Evolutionary conservation across 2,113 vertebrate species (phyloP).

Genomic region (Stegostoma tigrinum): DNA sequence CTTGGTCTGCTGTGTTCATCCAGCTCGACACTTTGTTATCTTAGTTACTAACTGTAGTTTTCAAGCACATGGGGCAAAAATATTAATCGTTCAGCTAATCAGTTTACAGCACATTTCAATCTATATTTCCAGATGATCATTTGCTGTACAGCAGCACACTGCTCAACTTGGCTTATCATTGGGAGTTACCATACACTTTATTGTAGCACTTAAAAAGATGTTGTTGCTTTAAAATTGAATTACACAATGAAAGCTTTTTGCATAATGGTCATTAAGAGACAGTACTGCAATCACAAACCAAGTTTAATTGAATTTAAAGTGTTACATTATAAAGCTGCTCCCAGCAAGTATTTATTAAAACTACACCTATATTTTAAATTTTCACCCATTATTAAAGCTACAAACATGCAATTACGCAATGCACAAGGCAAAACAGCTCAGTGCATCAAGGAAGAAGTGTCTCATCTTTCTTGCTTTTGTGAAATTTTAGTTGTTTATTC

Average conservation of each 20-base stretch:
- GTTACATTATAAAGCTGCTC: neutral
- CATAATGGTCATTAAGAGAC: neutral
- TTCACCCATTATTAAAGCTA: neutral
- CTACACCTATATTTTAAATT: neutral
- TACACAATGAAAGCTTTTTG: neutral
- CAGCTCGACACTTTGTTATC: too few relatives aligned
- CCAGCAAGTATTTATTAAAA: neutral
- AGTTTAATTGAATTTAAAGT: neutral
- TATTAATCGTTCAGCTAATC: neutral
- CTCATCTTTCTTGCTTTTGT: neutral
- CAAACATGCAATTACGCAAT: neutral
- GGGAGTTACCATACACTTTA: neutral
- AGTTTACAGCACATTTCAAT: neutral
- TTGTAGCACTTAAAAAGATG: neutral
- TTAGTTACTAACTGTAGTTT: too few relatives aligned
- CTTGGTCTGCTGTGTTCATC: too few relatives aligned
- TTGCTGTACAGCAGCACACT: neutral
- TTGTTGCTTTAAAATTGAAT: neutral
- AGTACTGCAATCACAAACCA: neutral
- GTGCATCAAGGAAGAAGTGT: neutral
- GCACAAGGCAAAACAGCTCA: neutral
- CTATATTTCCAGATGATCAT: neutral
- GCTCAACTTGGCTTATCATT: neutral
- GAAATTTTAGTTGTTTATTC: neutral
- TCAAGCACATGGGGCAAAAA: neutral